These are phyloP conservation scores for Drosophila rellima DNA, from an alignment of 2,888 invertebrate genomes.

Conservation along the genomic window DNA sequence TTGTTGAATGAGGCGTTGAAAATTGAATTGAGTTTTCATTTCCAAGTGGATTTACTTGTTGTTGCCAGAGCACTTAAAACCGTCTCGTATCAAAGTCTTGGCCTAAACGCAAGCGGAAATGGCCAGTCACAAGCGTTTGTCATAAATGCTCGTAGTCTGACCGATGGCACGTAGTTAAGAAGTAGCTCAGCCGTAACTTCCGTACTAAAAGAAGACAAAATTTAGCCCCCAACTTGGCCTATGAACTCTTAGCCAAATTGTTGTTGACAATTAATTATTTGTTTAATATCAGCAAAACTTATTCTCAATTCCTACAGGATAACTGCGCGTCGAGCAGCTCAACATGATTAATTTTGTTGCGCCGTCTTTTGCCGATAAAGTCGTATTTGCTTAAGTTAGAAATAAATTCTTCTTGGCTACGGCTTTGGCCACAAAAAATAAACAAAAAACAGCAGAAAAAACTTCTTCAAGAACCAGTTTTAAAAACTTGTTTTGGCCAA, in stretches of 20 bases:
- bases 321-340: constrained; percentile 39
- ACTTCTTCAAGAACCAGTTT: constrained; percentile 70
- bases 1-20: constrained; percentile 80
- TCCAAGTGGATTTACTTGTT: constrained; percentile 65
- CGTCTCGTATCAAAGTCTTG: constrained; percentile 31
- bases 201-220: constrained; percentile 33
- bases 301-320: constrained; percentile 34
- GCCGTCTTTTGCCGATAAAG: constrained; percentile 63
- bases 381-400: constrained; percentile 79
- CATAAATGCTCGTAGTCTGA: constrained; percentile 51
- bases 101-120: constrained; percentile 58
- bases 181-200: constrained; percentile 48
- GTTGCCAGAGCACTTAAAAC: not conserved
- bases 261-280: constrained; percentile 64
- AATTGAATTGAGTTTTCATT: constrained; percentile 56
- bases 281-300: constrained; percentile 55
- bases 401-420: constrained; percentile 74
- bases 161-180: constrained; percentile 58
- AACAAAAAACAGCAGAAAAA: constrained; percentile 34
- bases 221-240: constrained; percentile 33
- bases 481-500: constrained; percentile 72
- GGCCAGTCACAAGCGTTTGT: constrained; percentile 53
- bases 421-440: constrained; percentile 26
- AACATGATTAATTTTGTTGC: constrained; percentile 29
- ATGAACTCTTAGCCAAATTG: constrained; percentile 38